Conservation (phyloP, 2,797 vertebrate genomes). For the Sandelia bainsii region DNA sequence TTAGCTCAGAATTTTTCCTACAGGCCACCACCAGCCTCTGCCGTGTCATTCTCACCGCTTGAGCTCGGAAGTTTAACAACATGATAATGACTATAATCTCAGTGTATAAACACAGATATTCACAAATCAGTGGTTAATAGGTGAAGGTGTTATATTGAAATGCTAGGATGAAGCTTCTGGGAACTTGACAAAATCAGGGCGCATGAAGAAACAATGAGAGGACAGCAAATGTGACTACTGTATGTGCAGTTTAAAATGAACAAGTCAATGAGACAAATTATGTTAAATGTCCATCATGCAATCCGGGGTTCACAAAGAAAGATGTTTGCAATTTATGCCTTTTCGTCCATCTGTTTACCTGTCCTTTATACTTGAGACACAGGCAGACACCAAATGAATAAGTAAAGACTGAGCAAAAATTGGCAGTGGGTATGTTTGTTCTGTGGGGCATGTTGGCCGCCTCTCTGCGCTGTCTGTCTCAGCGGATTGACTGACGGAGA, state of each 20-base stretch:
- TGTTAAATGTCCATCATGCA: background rate
- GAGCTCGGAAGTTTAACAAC: background rate
- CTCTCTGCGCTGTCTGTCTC: slow-evolving; percentile 65
- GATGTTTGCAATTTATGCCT: slow-evolving; percentile 19
- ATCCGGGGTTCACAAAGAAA: background rate
- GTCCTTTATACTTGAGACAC: slow-evolving; percentile 45
- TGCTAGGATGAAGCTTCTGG: background rate
- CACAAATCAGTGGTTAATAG: slow-evolving; percentile 2
- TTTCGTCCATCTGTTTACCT: slow-evolving; percentile 44
- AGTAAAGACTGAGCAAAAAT: slow-evolving; percentile 61
- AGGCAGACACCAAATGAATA: slow-evolving; percentile 55
- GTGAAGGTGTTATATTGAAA: background rate
- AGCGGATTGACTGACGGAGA: slow-evolving; percentile 65
- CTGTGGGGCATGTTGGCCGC: slow-evolving; percentile 62
- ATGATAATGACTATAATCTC: slow-evolving; percentile 11
- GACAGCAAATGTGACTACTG: background rate
- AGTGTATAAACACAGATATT: slow-evolving; percentile 3
- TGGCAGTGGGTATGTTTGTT: slow-evolving; percentile 71
- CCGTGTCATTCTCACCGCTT: background rate
- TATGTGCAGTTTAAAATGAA: slow-evolving; percentile 1
- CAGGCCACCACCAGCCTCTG: background rate
- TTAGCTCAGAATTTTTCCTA: background rate
- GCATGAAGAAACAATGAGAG: background rate
- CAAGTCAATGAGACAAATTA: background rate
- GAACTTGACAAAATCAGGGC: slow-evolving; percentile 5